Evolutionary conservation across 2,113 vertebrate genomes (phyloP), one percentile per base, ranked within the genome.

Genomic region (Sciurus niger): DNA sequence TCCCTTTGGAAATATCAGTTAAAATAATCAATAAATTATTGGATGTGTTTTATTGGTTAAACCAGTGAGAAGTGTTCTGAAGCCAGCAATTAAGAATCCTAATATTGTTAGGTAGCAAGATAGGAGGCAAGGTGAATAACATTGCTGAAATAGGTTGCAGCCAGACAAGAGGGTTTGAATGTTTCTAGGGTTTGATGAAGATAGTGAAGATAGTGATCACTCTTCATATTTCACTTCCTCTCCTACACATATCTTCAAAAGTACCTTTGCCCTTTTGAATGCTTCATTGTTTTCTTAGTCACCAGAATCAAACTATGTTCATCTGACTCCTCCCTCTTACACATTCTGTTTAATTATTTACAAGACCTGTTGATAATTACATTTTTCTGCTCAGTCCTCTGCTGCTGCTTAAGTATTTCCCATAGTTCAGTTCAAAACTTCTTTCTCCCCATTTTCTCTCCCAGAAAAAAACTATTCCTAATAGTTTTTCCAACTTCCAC

Each of bases 281-380:
- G 53, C 76, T 96, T 93, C 65, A 89, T 90, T 93, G 83, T 86
- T 89, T 96, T 95, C 84, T 95, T 89, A 95, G 74, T 96, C 83
- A 92, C 89, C 87, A 92, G 67, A 53, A 85, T 82, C 74, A 89
- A 95, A 74, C 90, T 24, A 24, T 32, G 4, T 96, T 96, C 95
- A 88, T 92, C 55, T 96, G 91, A 67, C 70, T 95, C 92, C 79
- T 94, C 94, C 55, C 53, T 68, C 72, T 84, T 73, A 58, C 79
- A 76, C 70, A 74, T 94, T 84, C 58, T 87, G 13, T 97, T 93
- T 97, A 98, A 98, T 97, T 89, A 98, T 97, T 98, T 97, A 97
- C 96, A 95, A 92, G 34, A 89, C 76, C 74, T 87, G 84, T 63
- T 84, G 96, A 91, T 96, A 94, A 79, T 92, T 48, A 34, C 24